These are phyloP conservation scores for Sparus aurata DNA, from an alignment of 2,797 vertebrate genomes.

Conservation along the genomic window DNA sequence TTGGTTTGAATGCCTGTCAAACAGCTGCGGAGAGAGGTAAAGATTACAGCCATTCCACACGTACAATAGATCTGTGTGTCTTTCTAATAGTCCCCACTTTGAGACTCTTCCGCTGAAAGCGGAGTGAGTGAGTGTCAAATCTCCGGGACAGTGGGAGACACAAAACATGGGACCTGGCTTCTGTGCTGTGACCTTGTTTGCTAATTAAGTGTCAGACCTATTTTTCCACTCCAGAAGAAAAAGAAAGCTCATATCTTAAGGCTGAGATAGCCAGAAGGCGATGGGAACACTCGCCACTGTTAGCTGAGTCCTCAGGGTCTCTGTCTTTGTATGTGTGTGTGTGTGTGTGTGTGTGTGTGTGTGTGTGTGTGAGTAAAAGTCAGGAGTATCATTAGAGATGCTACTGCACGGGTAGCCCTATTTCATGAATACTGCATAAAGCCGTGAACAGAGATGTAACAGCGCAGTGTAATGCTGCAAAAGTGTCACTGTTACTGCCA, in stretches of 20 bases:
- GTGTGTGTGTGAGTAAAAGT: conserved; percentile 28
- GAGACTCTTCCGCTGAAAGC: conserved; percentile 27
- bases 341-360: conserved; percentile 28
- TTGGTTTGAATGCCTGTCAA: conserved; percentile 37
- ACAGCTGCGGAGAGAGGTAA: conserved; percentile 18
- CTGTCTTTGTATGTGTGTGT: conserved; percentile 29
- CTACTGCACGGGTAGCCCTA: conserved; percentile 1
- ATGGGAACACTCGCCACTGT: conserved; percentile 29
- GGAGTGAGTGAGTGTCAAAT: conserved; percentile 27
- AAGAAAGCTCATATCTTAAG: conserved; percentile 55
- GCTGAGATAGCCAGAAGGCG: conserved; percentile 58
- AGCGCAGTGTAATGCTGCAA: conserved; percentile 3
- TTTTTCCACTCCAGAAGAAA: conserved; percentile 74
- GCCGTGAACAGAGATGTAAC: conserved; percentile 30
- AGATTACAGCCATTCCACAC: conserved; percentile 34
- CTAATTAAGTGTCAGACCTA: conserved; percentile 78
- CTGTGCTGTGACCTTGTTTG: conserved; percentile 74
- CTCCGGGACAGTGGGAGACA: conserved; percentile 45
- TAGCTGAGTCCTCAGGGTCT: conserved; percentile 16
- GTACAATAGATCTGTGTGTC: conserved; percentile 19
- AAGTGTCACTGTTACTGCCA: conserved; percentile 35
- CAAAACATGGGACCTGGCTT: conserved; percentile 59
- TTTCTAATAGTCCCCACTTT: conserved; percentile 26
- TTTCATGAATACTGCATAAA: conserved; percentile 51
- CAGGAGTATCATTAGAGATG: conserved; percentile 40